Evolutionary conservation across 2,797 vertebrate species (phyloP).

Genomic region (Acomys russatus): DNA sequence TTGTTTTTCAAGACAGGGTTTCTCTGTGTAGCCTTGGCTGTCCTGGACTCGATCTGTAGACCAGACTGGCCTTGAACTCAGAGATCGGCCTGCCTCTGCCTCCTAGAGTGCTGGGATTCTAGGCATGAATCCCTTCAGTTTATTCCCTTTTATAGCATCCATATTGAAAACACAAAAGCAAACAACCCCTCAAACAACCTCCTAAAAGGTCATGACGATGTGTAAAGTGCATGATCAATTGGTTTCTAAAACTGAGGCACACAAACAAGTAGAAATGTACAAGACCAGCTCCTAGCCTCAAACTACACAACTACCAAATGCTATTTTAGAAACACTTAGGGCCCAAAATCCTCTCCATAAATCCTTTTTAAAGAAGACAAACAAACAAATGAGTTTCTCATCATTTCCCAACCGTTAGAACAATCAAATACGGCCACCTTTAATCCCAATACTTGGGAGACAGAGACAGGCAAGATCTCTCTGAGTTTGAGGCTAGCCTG

Average conservation of each 20-base stretch:
- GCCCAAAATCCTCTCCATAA: constrained; percentile 26
- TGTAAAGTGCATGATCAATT: constrained; percentile 38
- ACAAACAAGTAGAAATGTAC: constrained; percentile 22
- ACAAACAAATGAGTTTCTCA: constrained; percentile 38
- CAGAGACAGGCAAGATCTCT: neutral
- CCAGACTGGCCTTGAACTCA: too few species aligned
- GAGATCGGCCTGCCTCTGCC: too few species aligned
- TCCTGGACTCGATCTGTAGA: too few species aligned
- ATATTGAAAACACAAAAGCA: neutral
- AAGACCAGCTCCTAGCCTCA: neutral
- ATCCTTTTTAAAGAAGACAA: neutral
- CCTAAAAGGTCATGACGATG: neutral
- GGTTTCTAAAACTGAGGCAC: constrained; percentile 40
- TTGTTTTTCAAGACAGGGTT: too few species aligned
- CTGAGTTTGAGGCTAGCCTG: neutral
- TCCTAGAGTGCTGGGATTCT: too few species aligned
- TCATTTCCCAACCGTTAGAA: constrained; percentile 54
- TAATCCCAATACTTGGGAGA: neutral
- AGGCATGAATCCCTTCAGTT: neutral
- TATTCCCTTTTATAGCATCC: neutral
- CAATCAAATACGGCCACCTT: neutral
- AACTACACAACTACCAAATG: constrained; percentile 18
- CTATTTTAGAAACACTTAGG: constrained; percentile 15
- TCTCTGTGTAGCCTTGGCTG: too few species aligned
- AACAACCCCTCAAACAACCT: neutral